Evolutionary conservation across 2,797 vertebrate species (phyloP).

Genomic region (Adelosebastes latens): DNA sequence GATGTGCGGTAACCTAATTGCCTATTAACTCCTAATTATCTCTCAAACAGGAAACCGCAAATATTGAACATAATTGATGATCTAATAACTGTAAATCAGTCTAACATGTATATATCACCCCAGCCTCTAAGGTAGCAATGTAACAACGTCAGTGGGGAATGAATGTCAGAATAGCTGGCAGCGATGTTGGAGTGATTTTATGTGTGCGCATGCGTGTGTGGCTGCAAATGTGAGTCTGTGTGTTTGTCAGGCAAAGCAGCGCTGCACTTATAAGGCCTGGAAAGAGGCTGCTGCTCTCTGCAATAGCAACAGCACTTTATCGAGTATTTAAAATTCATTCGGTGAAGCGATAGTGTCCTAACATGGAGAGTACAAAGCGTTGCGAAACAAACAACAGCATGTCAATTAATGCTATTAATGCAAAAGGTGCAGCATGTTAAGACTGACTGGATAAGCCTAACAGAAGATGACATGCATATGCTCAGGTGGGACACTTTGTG

Average conservation of each 20-base stretch:
- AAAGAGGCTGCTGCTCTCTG: constrained; percentile 68
- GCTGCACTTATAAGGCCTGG: constrained; percentile 83
- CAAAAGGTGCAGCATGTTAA: constrained; percentile 2
- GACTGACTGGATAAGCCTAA: background rate
- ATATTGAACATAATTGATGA: constrained; percentile 26
- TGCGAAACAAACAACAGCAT: constrained; percentile 53
- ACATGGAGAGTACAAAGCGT: constrained; percentile 43
- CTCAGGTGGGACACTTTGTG: constrained; percentile 5
- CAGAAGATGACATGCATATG: background rate
- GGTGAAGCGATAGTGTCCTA: constrained; percentile 46
- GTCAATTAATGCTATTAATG: constrained; percentile 22
- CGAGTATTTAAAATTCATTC: constrained; percentile 54
- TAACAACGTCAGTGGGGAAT: constrained; percentile 35
- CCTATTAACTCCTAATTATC: constrained; percentile 19
- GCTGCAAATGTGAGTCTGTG: constrained; percentile 47
- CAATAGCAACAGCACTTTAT: constrained; percentile 57
- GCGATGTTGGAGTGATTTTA: constrained; percentile 54
- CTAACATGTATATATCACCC: constrained; percentile 33
- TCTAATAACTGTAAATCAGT: constrained; percentile 36
- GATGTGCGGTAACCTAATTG: background rate
- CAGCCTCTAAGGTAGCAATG: constrained; percentile 34
- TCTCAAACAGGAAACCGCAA: constrained; percentile 17
- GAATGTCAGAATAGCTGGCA: constrained; percentile 56
- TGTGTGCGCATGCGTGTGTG: constrained; percentile 17
- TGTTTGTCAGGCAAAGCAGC: constrained; percentile 66